These are phyloP conservation scores for Andrena bicolor DNA, from an alignment of 2,888 invertebrate genomes.

Conservation along the genomic window DNA sequence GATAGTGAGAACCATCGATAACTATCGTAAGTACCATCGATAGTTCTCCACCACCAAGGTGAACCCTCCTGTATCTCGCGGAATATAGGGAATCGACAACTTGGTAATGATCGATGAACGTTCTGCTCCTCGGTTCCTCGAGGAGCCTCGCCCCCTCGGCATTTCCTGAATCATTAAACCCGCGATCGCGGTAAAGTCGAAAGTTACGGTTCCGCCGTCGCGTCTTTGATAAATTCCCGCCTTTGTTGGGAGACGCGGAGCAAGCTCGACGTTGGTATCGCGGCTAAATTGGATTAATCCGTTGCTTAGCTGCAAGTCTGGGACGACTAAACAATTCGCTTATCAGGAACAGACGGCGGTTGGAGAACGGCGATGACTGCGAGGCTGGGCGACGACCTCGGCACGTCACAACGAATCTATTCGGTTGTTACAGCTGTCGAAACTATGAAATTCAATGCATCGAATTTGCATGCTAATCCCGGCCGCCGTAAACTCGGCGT, in stretches of 20 bases:
- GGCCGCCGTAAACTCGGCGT: constrained; percentile 73
- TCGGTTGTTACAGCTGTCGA: constrained; percentile 81
- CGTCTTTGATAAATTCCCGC: constrained; percentile 52
- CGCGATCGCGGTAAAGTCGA: constrained; percentile 10
- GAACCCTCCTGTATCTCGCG: not conserved
- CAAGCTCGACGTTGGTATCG: constrained; percentile 55
- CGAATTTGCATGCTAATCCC: constrained; percentile 82
- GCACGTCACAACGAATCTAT: constrained; percentile 75
- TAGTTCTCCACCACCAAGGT: too few species aligned
- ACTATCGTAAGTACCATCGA: too few species aligned
- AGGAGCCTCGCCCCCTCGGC: not conserved
- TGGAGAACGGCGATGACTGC: constrained; percentile 36
- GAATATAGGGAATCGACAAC: not conserved
- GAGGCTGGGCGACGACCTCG: constrained; percentile 53
- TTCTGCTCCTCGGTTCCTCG: not conserved
- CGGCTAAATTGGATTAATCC: constrained; percentile 66
- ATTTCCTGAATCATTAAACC: constrained; percentile 15
- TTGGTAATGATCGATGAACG: constrained; percentile 6
- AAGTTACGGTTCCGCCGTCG: constrained; percentile 27
- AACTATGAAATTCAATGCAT: constrained; percentile 83
- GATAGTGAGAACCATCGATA: too few species aligned
- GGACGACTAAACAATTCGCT: constrained; percentile 71
- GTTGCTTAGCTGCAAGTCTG: constrained; percentile 43
- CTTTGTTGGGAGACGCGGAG: constrained; percentile 57
- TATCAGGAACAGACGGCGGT: constrained; percentile 66